Evolutionary conservation across 2,113 vertebrate species (phyloP).

Genomic region (Bathybates hornii): DNA sequence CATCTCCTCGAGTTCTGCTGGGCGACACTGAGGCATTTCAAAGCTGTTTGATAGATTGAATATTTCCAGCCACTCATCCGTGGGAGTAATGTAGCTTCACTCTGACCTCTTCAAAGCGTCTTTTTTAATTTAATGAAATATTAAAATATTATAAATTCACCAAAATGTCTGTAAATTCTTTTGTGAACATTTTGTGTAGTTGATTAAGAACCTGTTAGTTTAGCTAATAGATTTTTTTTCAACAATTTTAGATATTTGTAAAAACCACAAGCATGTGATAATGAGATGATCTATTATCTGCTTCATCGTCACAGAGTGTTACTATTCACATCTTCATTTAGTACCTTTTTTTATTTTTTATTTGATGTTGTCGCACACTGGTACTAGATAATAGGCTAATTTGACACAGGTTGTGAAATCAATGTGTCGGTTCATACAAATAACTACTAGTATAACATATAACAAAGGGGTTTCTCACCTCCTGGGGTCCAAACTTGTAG

Average conservation of each 20-base stretch:
- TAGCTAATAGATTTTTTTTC: background rate
- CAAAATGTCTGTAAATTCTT: background rate
- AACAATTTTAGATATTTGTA: background rate
- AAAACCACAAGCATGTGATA: background rate
- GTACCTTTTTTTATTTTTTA: background rate
- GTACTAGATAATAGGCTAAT: background rate
- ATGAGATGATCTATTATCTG: background rate
- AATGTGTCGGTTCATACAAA: background rate
- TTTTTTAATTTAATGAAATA: background rate
- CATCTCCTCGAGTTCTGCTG: background rate
- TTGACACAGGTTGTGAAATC: background rate
- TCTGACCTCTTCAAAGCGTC: fast-evolving
- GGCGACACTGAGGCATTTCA: background rate
- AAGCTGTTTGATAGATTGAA: background rate
- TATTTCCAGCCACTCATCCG: background rate
- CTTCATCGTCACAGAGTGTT: background rate
- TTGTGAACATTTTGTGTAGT: background rate
- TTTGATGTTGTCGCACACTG: background rate
- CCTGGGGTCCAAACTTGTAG: background rate
- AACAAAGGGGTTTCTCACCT: background rate
- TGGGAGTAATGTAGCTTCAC: background rate
- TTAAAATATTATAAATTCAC: background rate
- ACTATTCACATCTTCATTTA: background rate
- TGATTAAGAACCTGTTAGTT: background rate
- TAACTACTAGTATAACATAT: background rate